Evolutionary conservation across 1,140 invertebrate genomes (phyloP), one percentile per base, ranked within the genome.

Genomic region (Drosophila hydei): DNA sequence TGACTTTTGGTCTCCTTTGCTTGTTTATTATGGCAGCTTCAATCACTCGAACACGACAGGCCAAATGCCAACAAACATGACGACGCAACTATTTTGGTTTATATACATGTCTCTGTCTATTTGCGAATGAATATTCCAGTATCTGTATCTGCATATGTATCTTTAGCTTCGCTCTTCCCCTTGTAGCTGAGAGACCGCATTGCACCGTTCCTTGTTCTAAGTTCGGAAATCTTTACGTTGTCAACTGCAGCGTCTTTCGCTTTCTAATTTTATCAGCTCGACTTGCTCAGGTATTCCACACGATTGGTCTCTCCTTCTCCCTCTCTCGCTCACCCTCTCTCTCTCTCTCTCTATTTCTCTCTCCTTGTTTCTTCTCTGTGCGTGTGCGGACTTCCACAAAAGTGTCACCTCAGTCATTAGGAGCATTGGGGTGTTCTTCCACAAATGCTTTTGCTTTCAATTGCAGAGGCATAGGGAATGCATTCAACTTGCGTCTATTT

Each of bases 381-480:
- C 59, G 40, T 62, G 50, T 60, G 52, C 65, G 69, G 60, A 72
- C 56, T 77, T 83, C 83, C 77, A 85, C 81, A 76, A 88, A 83
- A 88, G 83, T 88, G 83, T 88, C 83, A 83, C 78, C 84, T 72
- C 75, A 88, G 75, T 88, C 83, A 88, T 88, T 88, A 88, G 83
- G 72, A 79, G 68, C 74, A 77, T 72, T 55, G 14, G 21, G 4
- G 12, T 25, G 12, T 56, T 75, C 62, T 61, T 62, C 56, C 80
- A 81, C 81, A 81, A 72, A 72, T 80, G 77, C 81, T 87, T 65
- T 72, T 58, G 47, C 56, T 73, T 67, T 64, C 64, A 50, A 64
- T 70, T 73, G 23, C 30, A 43, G 55, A 25, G 64, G 62, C 54
- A 42, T 65, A 55, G 51, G 61, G 55, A 60, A 64, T 78, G 77